Conservation (phyloP, 2,797 vertebrate genomes). For the Lutra lutra region DNA sequence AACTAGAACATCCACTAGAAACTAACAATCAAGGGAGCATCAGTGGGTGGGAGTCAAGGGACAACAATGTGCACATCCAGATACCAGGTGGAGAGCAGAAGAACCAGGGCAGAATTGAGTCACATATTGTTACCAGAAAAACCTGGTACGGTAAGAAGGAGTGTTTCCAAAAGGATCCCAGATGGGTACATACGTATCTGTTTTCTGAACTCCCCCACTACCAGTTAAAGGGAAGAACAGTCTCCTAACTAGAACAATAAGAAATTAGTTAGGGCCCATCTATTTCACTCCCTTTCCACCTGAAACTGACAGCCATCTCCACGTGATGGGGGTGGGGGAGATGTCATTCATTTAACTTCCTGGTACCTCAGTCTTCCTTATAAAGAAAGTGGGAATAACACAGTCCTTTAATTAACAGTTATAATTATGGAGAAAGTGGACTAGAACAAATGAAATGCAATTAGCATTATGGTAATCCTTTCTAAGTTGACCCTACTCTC, state of each 20-base stretch:
- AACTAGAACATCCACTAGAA: background rate
- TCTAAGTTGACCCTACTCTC: slow-evolving; percentile 30
- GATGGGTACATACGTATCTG: background rate
- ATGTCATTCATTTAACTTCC: background rate
- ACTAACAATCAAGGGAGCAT: background rate
- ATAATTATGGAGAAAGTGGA: background rate
- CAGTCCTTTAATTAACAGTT: slow-evolving; percentile 12
- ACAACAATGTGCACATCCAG: background rate
- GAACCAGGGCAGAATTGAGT: background rate
- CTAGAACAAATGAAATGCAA: slow-evolving; percentile 9
- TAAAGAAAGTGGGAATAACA: background rate
- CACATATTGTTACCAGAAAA: background rate
- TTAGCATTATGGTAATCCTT: background rate
- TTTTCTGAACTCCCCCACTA: background rate
- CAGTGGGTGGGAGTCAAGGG: background rate
- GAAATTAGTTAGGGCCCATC: background rate
- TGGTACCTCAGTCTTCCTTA: background rate
- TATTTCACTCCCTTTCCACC: background rate
- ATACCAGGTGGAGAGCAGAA: background rate
- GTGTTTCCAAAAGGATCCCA: background rate
- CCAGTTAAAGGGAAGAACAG: background rate
- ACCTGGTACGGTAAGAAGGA: background rate
- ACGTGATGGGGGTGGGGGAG: background rate
- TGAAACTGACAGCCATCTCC: background rate
- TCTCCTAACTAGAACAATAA: background rate